phyloP scores from a whole-genome alignment of 1,140 invertebrate species.

The Trissolcus basalis region DNA sequence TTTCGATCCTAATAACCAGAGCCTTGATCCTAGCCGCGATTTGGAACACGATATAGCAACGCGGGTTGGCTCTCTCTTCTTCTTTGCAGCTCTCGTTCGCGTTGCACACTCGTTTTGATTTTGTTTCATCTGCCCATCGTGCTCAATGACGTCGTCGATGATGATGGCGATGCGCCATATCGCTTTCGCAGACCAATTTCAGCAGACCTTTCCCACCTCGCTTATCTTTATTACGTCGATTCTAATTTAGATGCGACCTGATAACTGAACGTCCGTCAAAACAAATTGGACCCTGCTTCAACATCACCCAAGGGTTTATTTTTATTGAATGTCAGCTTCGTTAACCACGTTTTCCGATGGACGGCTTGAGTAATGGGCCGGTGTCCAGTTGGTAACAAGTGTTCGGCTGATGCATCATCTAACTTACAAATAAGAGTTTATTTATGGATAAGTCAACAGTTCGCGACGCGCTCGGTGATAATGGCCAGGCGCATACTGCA shows the following conservation, averaged over 20 bases:
- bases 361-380: constrained; percentile 16
- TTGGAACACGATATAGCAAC: constrained; percentile 73
- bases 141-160: too few relatives aligned
- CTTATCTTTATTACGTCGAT: constrained; percentile 37
- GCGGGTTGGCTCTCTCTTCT: constrained; percentile 5
- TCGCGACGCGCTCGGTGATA: constrained; percentile 33
- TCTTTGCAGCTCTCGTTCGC: not conserved
- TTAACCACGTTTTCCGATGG: constrained; percentile 1
- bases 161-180: constrained; percentile 15
- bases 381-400: not conserved
- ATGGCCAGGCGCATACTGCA: constrained; percentile 21
- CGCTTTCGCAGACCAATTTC: too few relatives aligned
- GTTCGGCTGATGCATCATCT: constrained; percentile 20
- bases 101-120: constrained; percentile 8
- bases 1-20: constrained; percentile 77
- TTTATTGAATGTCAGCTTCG: not conserved
- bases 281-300: constrained; percentile 26
- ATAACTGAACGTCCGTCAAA: constrained; percentile 30
- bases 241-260: constrained; percentile 32
- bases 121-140: too few relatives aligned
- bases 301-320: too few relatives aligned
- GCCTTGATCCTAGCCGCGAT: constrained; percentile 72
- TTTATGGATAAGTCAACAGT: constrained; percentile 36
- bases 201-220: constrained; percentile 10
- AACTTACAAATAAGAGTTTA: constrained; percentile 24